Evolutionary conservation across 2,113 vertebrate species (phyloP), one percentile per base, ranked within the genome.

Genomic region (Erinaceus europaeus): DNA sequence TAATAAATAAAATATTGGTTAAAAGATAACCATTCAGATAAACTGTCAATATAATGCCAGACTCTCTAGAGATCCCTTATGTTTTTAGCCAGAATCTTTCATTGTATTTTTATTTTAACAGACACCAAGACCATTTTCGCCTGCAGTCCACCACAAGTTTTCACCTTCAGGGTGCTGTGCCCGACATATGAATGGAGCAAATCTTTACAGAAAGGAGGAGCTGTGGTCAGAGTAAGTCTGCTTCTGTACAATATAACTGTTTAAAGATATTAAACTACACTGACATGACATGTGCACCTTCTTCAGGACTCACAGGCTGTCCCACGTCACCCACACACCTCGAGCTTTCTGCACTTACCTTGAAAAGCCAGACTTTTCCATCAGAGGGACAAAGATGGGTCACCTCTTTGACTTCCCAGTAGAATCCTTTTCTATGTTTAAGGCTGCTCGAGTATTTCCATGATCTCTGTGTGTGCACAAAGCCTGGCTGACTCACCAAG

Each of bases 321-420:
- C n/a, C n/a, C 21, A 11, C 3, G 0, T 61, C 8, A 12, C 18
- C 20, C 25, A 27, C 27, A 57, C 2, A 25, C 25, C 84, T 38
- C 42, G 59, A 5, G 40, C 6, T 36, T 52, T 75, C n/a, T 48
- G 50, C 6, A 74, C 94, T 90, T 87, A 94, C 94, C 91, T 87
- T 83, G 48, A 68, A 62, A 71, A 36, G 50, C 20, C 40, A 36
- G 77, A 17, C 9, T 36, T 82, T 81, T 79, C 80, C 14, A 29
- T 12, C 1, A 11, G 42, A 52, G 23, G 14, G 34, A 9, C 5
- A 21, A 55, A 79, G 71, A 44, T 4, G 4, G 18, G 44, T n/a
- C 32, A 36, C 18, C 53, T 29, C 61, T 69, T 48, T 55, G 44
- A 36, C 29, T 34, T 86, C 32, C 78, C 74, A 23, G 42, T 0